Evolutionary conservation across 2,113 vertebrate species (phyloP), one percentile per base, ranked within the genome.

Genomic region (Microcebus murinus): DNA sequence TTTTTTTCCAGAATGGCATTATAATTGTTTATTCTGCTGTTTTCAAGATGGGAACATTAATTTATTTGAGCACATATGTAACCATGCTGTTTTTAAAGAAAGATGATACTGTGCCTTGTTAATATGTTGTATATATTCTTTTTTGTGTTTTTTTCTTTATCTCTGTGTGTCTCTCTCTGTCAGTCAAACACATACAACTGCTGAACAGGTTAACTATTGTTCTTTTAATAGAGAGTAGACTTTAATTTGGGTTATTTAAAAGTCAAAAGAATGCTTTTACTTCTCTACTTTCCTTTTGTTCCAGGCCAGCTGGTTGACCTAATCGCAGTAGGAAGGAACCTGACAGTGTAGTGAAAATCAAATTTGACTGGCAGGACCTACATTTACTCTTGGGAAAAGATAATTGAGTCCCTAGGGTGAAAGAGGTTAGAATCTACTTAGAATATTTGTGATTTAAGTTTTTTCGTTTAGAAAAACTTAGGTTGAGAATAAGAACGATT

Each of bases 291-390:
- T 42, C 21, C 77, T 71, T 70, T 71, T 93, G 27, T 87, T 84
- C 34, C 42, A 82, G 67, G 45, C 59, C 52, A 50, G 17, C 18
- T n/a, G 36, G 7, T 39, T n/a, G 39, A 76, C 36, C 31, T 76
- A 65, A 68, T 68, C 59, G 3, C 42, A 84, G 36, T 87, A 71
- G 73, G 63, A 65, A 50, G 31, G 50, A 39, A 65, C 31, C 48
- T 94, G 31, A 83, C 45, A 87, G n/a, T 74, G 12, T 85, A 94
- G 45, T 88, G 83, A 95, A 21, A 84, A 81, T 92, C 39, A 93
- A 29, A 85, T 85, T 95, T 95, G 68, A 73, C 71, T 74, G 36
- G 4, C 61, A 65, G 65, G 93, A 74, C 67, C 21, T 92, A 3
- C 76, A 48, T 87, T 36, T 94, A 61, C 23, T 83, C 76, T 86